Base-by-base conservation (phyloP, 2,113 vertebrate genomes). In the Myrmecophaga tridactyla region DNA sequence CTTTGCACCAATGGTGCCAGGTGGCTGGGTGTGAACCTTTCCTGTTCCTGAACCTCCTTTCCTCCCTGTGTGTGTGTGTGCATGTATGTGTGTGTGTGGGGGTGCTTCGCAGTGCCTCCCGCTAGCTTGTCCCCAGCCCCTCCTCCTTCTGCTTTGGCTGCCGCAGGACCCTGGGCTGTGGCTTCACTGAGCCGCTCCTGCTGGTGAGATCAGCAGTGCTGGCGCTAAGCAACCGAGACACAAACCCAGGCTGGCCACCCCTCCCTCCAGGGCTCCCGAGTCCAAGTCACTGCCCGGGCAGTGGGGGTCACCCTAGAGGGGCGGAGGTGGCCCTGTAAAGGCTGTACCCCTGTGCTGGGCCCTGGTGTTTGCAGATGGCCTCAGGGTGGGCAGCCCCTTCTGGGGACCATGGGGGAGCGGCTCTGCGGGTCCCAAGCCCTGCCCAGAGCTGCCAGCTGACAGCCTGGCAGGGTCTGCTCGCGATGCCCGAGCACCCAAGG, bases 381-480 rank as follows among this genome's bases (percentile, higher is more conserved):
- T 56, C 53, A 18, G 53, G 53, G 17, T 18, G 17, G 17, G 17
- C 53, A 56, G 2, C 17, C 53, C 53, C 53, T 56, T 51, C 70
- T 8, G 81, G 41, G 69, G 13, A 1, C 18, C 5, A 0, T 0
- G 5, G 14, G 5, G 15, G 51, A 4, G 46, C 6, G 7, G 58
- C 20, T 20, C 25, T 1, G 63, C 6, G 2, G 29, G 27, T 60
- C 70, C 92, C 4, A 34, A 8, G 73, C 27, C 34, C 34, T 31
- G 62, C 70, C 20, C 11, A 2, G n/a, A 0, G 60, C 41, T 20
- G 67, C 15, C 0, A 27, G 43, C 34, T 36, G 3, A 15, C 12
- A 62, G 20, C 18, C 86, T 41, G 53, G 39, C 31, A 11, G 51
- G 39, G 27, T 14, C 67, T 18, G 36, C 2, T 0, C 0, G 1